Base-by-base conservation (phyloP, 2,113 vertebrate species). In the Ochotona curzoniae region DNA sequence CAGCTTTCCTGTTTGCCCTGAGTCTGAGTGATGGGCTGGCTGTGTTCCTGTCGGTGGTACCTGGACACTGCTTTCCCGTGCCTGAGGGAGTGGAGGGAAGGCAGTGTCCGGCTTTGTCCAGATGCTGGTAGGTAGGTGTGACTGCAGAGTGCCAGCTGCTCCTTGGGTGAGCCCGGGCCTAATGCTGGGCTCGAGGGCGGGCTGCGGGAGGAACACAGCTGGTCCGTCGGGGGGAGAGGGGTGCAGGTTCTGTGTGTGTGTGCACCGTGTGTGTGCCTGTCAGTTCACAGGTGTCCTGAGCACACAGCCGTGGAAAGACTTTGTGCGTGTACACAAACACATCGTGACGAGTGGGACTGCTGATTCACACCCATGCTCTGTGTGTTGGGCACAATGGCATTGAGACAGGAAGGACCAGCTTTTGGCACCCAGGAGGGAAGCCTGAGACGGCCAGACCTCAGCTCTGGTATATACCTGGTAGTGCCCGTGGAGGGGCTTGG, bases 101-200 rank as follows among this genome's bases (percentile, higher is more conserved):
- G 21, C 14, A 83, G 64, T 20, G 5, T 60, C n/a, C 17, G n/a
- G 35, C 32, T 32, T 30, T 0, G 23, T 0, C 3, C 23, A 71
- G 3, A 70, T 13, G 25, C 18, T 61, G 76, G 26, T 17, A 15
- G 90, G 74, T 54, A 30, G 83, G 17, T 2, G 11, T 8, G 0
- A 35, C 26, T 38, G 38, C 7, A 20, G 23, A 26, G 35, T 4
- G 1, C 20, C 20, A 0, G 8, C 26, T 12, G 10, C 1, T 38
- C 26, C 8, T 32, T 20, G 2, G 0, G 0, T 5, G 2, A 30
- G 8, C 23, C 25, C 20, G 0, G 9, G 8, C 7, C 3, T n/a
- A 21, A 57, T 23, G 54, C 20, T 44, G 38, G 8, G 20, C 21
- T 10, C 23, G 2, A 20, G 44, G 51, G 13, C 4, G 2, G 47